Evolutionary conservation across 2,797 vertebrate genomes (phyloP).

Genomic region (Thunnus albacares): DNA sequence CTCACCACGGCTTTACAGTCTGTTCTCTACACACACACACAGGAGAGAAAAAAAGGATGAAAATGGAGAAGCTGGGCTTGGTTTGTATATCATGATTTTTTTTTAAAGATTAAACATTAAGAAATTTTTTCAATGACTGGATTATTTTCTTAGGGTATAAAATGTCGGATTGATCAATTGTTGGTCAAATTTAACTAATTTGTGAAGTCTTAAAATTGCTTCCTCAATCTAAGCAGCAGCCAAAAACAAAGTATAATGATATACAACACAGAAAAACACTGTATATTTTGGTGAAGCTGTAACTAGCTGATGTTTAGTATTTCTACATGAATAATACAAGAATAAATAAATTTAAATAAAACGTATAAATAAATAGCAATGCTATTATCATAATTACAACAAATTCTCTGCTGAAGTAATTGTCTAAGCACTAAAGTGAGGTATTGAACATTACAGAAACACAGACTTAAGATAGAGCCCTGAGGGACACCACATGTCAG

Average conservation of each 20-base stretch:
- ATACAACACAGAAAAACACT: not conserved
- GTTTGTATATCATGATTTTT: too few species aligned
- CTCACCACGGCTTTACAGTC: constrained; percentile 89
- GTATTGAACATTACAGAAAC: too few species aligned
- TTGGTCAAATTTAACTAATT: too few species aligned
- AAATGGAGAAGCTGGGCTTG: not conserved
- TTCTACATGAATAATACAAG: not conserved
- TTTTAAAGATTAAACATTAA: not conserved
- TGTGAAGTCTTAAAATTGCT: not conserved
- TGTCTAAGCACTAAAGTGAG: not conserved
- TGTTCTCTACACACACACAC: constrained; percentile 80
- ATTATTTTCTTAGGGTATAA: too few species aligned
- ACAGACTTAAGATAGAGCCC: not conserved
- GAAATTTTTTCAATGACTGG: too few species aligned
- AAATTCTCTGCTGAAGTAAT: not conserved
- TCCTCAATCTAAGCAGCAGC: not conserved
- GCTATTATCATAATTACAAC: not conserved
- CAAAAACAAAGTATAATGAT: not conserved
- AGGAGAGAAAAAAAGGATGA: not conserved
- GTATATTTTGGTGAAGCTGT: not conserved
- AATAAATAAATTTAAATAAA: too few species aligned
- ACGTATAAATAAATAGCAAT: not conserved
- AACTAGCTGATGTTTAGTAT: not conserved
- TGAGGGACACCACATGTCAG: not conserved
- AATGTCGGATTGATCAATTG: too few species aligned